phyloP scores from a whole-genome alignment of 2,888 invertebrate genomes.

The Drosophila ustulata region DNA sequence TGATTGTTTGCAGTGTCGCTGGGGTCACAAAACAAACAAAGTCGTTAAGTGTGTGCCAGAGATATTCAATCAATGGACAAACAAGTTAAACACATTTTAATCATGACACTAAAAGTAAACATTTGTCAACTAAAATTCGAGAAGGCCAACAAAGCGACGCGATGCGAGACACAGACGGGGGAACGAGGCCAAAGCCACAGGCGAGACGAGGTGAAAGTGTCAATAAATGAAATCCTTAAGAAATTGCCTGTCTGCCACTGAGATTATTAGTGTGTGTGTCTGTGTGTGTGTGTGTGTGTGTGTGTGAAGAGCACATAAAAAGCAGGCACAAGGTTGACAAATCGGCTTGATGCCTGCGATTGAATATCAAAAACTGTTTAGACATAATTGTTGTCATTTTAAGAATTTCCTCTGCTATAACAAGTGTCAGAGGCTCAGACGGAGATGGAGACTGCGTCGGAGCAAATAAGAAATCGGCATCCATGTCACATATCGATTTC shows the following conservation, averaged over 20 bases:
- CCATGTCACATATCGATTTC: slow-evolving; percentile 68
- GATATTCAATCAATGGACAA: slow-evolving; percentile 75
- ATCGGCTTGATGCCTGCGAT: slow-evolving; percentile 41
- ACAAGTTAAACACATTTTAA: slow-evolving; percentile 81
- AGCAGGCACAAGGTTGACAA: slow-evolving; percentile 50
- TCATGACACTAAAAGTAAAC: slow-evolving; percentile 75
- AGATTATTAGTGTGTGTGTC: slow-evolving; percentile 14
- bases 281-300: not conserved
- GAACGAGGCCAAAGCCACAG: slow-evolving; percentile 45
- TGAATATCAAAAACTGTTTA: slow-evolving; percentile 75
- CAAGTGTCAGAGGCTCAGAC: slow-evolving; percentile 11
- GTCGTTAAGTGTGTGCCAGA: slow-evolving; percentile 19
- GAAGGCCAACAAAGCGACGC: slow-evolving; percentile 24
- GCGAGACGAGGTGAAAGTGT: slow-evolving; percentile 69
- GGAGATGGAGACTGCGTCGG: slow-evolving; percentile 9
- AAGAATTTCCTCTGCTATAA: slow-evolving; percentile 35
- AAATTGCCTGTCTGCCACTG: slow-evolving; percentile 73
- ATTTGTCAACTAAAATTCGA: slow-evolving; percentile 67
- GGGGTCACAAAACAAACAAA: slow-evolving; percentile 35
- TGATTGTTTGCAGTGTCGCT: slow-evolving; percentile 22
- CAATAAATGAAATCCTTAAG: slow-evolving; percentile 80
- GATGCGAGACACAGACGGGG: slow-evolving; percentile 10
- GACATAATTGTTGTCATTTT: slow-evolving; percentile 73
- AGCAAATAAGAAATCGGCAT: slow-evolving; percentile 25
- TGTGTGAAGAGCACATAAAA: slow-evolving; percentile 49